phyloP scores from a whole-genome alignment of 1,140 invertebrate genomes.

The Drosophila sp. region DNA sequence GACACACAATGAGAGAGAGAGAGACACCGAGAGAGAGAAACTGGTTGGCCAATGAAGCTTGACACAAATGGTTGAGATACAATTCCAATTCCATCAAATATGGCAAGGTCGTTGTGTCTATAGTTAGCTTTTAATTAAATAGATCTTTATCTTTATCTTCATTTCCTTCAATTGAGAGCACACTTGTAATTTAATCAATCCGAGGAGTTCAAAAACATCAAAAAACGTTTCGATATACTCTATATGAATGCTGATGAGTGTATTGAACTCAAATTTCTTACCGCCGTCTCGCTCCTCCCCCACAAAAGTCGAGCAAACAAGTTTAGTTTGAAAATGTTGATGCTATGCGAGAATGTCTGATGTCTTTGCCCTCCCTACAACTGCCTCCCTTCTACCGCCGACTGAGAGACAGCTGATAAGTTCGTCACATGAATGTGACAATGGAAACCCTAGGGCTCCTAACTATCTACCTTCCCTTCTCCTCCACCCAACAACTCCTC shows the following conservation, averaged over 20 bases:
- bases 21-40: constrained; percentile 24
- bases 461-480: constrained; percentile 27
- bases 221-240: constrained; percentile 23
- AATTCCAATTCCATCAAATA: constrained; percentile 60
- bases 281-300: constrained; percentile 25
- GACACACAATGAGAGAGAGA: constrained; percentile 16
- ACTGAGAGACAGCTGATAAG: constrained; percentile 50
- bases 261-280: constrained; percentile 63
- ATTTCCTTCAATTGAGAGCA: constrained; percentile 16
- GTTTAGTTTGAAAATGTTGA: constrained; percentile 69
- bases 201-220: constrained; percentile 51
- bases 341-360: constrained; percentile 41
- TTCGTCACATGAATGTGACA: constrained; percentile 46
- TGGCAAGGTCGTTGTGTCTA: constrained; percentile 67
- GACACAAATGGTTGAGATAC: constrained; percentile 46
- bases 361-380: not conserved
- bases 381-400: constrained; percentile 16
- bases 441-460: constrained; percentile 49
- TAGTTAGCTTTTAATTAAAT: constrained; percentile 69
- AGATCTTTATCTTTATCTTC: constrained; percentile 55
- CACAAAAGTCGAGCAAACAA: constrained; percentile 64
- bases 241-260: constrained; percentile 56
- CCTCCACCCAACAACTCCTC: constrained; percentile 15
- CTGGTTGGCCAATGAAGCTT: constrained; percentile 67
- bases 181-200: constrained; percentile 69